Evolutionary conservation across 2,113 vertebrate species (phyloP).

Genomic region (Gyps fulvus): DNA sequence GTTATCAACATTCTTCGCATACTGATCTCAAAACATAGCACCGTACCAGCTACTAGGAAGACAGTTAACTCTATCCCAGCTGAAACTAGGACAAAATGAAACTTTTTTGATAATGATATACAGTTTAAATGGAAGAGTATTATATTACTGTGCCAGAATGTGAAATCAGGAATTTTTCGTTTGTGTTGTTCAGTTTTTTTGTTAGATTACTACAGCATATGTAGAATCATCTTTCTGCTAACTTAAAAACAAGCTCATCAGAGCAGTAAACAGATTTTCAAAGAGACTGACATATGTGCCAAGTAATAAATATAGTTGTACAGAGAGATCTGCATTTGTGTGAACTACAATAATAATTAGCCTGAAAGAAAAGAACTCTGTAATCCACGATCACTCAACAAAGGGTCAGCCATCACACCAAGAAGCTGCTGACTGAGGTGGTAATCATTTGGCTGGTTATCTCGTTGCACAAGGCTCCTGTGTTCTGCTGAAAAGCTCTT

Average conservation of each 20-base stretch:
- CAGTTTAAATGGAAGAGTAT: background rate
- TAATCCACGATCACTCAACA: background rate
- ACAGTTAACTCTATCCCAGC: too few species aligned
- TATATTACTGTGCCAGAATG: background rate
- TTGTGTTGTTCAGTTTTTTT: background rate
- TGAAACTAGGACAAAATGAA: background rate
- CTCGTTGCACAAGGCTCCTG: fast-evolving
- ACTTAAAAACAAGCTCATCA: background rate
- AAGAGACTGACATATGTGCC: background rate
- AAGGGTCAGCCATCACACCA: background rate
- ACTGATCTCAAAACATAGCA: too few species aligned
- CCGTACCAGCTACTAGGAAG: too few species aligned
- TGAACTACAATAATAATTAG: background rate
- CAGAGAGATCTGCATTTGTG: background rate
- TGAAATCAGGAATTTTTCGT: background rate
- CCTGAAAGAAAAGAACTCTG: background rate
- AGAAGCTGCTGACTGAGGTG: background rate
- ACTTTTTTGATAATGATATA: fast-evolving
- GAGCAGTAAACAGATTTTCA: background rate
- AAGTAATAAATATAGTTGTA: background rate
- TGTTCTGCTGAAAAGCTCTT: background rate
- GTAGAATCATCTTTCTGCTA: background rate
- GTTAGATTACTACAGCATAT: background rate
- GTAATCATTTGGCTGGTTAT: background rate
- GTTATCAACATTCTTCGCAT: too few species aligned